Conservation (phyloP, 2,888 invertebrate genomes). For the Pteria penguin region DNA sequence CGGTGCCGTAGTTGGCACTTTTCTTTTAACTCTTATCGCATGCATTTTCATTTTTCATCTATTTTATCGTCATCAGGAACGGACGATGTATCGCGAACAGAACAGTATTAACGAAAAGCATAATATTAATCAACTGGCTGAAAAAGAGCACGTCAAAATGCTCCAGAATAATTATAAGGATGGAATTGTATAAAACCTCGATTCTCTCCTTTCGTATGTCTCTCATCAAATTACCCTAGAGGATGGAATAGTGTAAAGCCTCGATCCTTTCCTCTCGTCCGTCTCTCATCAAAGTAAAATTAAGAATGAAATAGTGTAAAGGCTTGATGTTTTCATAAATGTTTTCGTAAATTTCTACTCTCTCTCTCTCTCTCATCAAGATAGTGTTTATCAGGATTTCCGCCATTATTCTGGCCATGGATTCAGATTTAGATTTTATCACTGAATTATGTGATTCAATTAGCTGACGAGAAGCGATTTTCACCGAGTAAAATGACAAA, state of each 20-base stretch:
- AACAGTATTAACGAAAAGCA: neutral
- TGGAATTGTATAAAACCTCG: neutral
- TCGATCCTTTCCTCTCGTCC: too few species aligned
- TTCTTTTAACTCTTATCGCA: conserved; percentile 74
- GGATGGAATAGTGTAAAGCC: too few species aligned
- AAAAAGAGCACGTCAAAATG: neutral
- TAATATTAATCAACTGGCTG: neutral
- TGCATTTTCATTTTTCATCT: conserved; percentile 73
- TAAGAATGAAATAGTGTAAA: too few species aligned
- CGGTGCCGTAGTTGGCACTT: conserved; percentile 78
- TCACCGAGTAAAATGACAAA: neutral
- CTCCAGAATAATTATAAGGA: neutral
- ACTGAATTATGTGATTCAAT: neutral
- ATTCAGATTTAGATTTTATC: neutral
- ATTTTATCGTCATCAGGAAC: conserved; percentile 52
- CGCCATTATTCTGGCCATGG: too few species aligned
- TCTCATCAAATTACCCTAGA: too few species aligned
- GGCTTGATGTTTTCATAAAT: too few species aligned
- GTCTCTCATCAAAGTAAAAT: too few species aligned
- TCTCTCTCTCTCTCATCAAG: too few species aligned
- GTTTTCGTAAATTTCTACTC: too few species aligned
- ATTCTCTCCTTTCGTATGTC: too few species aligned
- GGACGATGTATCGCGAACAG: neutral
- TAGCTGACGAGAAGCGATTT: neutral
- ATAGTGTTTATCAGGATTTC: too few species aligned